A percentile compares a stretch with the other conserved stretches of the same genome.
phyloP scores from a whole-genome alignment of 2,113 vertebrate species.

The Lasiurus borealis region DNA sequence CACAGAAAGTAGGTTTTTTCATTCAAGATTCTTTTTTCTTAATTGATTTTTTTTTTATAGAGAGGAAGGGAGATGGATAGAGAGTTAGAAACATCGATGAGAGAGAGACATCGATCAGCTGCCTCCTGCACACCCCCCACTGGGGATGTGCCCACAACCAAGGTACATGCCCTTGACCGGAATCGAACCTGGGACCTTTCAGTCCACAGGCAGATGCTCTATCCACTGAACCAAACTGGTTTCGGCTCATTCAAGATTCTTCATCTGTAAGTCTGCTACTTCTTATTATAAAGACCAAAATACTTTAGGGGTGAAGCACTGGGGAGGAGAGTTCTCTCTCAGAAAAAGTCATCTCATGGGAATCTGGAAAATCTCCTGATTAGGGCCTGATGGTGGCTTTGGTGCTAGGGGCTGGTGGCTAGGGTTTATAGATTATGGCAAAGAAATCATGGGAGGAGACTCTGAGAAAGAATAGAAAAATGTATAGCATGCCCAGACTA shows the following conservation, averaged over 20 bases:
- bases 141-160: too few relatives aligned
- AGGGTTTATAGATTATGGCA: neutral
- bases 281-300: slow-evolving; percentile 48
- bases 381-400: neutral
- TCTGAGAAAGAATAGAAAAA: neutral
- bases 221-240: too few relatives aligned
- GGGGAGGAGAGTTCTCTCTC: neutral
- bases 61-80: too few relatives aligned
- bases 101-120: too few relatives aligned
- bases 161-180: too few relatives aligned
- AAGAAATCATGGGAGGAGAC: neutral
- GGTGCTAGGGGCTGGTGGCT: neutral
- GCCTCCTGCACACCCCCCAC: too few relatives aligned
- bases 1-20: neutral
- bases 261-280: neutral
- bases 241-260: neutral
- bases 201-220: too few relatives aligned
- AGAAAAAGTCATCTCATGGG: neutral
- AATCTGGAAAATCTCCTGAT: slow-evolving; percentile 21
- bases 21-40: neutral
- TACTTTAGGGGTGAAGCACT: neutral
- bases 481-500: neutral
- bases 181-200: too few relatives aligned
- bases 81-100: too few relatives aligned
- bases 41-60: too few relatives aligned